Evolutionary conservation across 2,888 invertebrate species (phyloP), one percentile per base, ranked within the genome.

Genomic region (Rhamnusium bicolor): DNA sequence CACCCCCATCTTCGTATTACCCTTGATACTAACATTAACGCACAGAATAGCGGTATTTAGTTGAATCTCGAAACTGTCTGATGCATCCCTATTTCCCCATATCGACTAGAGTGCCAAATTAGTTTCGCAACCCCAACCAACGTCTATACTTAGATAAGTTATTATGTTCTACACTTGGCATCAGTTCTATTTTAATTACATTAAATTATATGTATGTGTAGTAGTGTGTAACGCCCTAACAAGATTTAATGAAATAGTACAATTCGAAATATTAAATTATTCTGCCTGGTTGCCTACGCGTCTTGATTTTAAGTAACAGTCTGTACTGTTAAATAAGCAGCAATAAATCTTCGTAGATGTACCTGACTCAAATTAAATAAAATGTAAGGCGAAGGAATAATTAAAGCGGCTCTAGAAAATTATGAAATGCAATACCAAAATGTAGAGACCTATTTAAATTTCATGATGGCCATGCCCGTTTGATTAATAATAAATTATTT

Each of bases 81-180:
- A 69, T 56, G 68, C 51, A 66, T 60, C 66, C 72, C 46, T 29
- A 29, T 54, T 71, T 61, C 65, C 61, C 58, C 58, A 51, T 71
- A 71, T 69, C 70, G 72, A 72, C 71, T 65, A 73, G 71, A 73
- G 74, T 69, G 72, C 74, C 71, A 75, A 77, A 77, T 74, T 77
- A 77, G 77, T 71, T 74, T 62, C 62, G 66, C 69, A 69, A 63
- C 67, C 73, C 72, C 68, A 63, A 63, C 71, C 65, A 14, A 53
- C 53, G 47, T 75, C 70, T 49, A 60, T 63, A 68, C 68, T 65
- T 51, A 70, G 67, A 54, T 54, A 54, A 49, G 54, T 72, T 73
- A 73, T 70, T 65, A n/a, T 40, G 40, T 56, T 72, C 69, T 58
- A 63, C 72, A 68, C 56, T 71, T 70, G 68, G 62, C 63, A 72